Base-by-base conservation (phyloP, 2,797 vertebrate genomes). In the Sitta carolinensis region DNA sequence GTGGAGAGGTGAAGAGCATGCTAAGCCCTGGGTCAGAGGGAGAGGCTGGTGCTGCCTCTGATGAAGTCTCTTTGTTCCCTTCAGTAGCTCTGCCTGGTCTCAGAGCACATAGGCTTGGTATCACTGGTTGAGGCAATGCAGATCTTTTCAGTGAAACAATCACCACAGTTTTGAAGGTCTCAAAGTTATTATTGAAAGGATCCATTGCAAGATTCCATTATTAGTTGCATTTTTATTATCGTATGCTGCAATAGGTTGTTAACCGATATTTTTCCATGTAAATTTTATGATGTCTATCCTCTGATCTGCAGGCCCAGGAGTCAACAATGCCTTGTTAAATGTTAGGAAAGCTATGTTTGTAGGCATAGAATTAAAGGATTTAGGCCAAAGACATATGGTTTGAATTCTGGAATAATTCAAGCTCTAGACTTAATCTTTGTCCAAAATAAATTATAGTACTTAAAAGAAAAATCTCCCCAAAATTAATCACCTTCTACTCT, bases 61-160 rank as follows among this genome's bases (percentile, higher is more conserved):
- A 13, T 32, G 16, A 16, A 55, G 20, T 2, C 7, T 22, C 30
- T 72, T 82, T 29, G 2, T 8, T 25, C 6, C 0, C 27, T 50
- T 50, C 19, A 38, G 38, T 9, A 66, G 4, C 26, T 52, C 61
- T 69, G 16, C 15, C 21, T 38, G 13, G 13, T 67, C 50, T 42
- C 8, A 42, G n/a, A 32, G 20, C 50, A 51, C 12, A 10, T 16
- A 9, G 25, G 3, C 16, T 50, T 50, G 10, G 6, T 43, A 11
- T 9, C 18, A 12, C 32, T 45, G 14, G 21, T 3, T 55, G 34
- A 64, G 20, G 6, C 12, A 69, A 23, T 0, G 0, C 4, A 54
- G n/a, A 45, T 4, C 7, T 66, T n/a, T 52, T 4, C 42, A 38
- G 51, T 34, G 57, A 48, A 78, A 52, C 21, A 45, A 16, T 54